These are phyloP conservation scores for rat (Rattus norvegicus) DNA, from an alignment of 2,113 vertebrate species.

Conservation along the genomic window GRCr8 NC_086019.1:17796501-17797000, in stretches of 20 bases:
- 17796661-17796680: constrained; percentile 67
- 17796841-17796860: neutral
- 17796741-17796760: neutral
- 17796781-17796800: neutral
- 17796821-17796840: neutral
- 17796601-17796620: constrained; percentile 32
- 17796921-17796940: neutral
- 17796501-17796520: neutral
- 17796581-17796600: constrained; percentile 4
- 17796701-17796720: constrained; percentile 59
- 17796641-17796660: constrained; percentile 53
- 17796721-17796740: neutral
- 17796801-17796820: neutral
- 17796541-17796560: neutral
- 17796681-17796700: constrained; percentile 62
- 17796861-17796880: neutral
- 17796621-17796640: constrained; percentile 71
- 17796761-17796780: neutral
- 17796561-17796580: neutral
- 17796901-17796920: neutral
- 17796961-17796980: neutral
- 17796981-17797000: neutral
- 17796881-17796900: neutral
- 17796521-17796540: neutral
- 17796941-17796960: constrained; percentile 33